Evolutionary conservation across 1,140 invertebrate genomes (phyloP), one percentile per base, ranked within the genome.

Genomic region (Drosophila sucinea): DNA sequence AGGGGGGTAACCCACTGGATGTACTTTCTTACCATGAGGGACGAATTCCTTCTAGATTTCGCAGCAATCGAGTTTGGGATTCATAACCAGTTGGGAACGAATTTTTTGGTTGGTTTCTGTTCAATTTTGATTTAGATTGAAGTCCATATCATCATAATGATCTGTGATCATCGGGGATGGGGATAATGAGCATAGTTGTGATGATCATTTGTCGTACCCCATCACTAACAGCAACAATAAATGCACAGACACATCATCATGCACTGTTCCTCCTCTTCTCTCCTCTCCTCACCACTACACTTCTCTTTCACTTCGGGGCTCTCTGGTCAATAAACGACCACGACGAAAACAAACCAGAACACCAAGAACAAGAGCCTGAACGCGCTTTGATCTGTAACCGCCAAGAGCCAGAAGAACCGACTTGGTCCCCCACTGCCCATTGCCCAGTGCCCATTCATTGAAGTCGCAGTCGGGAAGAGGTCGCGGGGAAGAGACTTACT

Each of bases 321-420:
- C 75, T 66, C 64, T 73, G 79, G 80, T 83, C 80, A 83, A 83
- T 83, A 84, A 74, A 79, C 54, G 51, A 75, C 64, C 61, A 73
- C 78, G 23, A 41, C 60, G 70, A 33, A 72, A 65, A 61, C 62
- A 73, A 63, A 68, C 55, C 62, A 66, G 60, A 75, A 63, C 60
- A 57, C 64, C 73, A 61, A 73, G 73, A 74, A 78, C 75, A 69
- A 83, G 80, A 83, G 71, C 81, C 81, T 83, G 76, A 83, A 67
- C 81, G 35, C 66, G 38, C 72, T 67, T 82, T 82, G 80, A 83
- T 84, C 76, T 83, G 65, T 25, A 67, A 64, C 80, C 75, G 80
- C 70, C 67, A 65, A 60, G 55, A 66, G 57, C 27, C 35, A 8
- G 11, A 10, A 38, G 41, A 60, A 72, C 38, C 58, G 57, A 38